phyloP scores from a whole-genome alignment of 2,888 invertebrate genomes.

The Rhogogaster chlorosoma region DNA sequence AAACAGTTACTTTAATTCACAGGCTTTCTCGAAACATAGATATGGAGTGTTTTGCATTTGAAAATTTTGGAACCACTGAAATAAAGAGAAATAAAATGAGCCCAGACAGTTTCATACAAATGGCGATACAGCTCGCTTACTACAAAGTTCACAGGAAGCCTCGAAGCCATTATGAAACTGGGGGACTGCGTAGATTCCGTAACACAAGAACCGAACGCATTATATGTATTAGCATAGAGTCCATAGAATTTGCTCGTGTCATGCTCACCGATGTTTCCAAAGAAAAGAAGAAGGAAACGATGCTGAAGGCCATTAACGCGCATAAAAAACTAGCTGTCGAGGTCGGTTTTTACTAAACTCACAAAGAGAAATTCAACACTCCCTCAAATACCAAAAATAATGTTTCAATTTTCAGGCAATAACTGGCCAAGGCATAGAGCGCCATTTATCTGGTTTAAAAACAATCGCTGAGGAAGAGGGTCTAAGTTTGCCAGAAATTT shows the following conservation, averaged over 20 bases:
- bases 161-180: constrained; percentile 95
- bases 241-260: constrained; percentile 87
- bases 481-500: constrained; percentile 87
- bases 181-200: constrained; percentile 90
- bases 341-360: constrained; percentile 76
- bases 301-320: constrained; percentile 86
- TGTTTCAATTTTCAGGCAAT: constrained; percentile 81
- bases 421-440: constrained; percentile 93
- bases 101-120: constrained; percentile 97
- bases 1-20: neutral
- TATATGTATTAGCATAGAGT: constrained; percentile 92
- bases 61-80: constrained; percentile 91
- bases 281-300: constrained; percentile 80
- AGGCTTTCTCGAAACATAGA: constrained; percentile 82
- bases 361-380: neutral
- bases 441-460: constrained; percentile 94
- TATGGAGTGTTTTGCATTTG: constrained; percentile 89
- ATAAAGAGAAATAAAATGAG: constrained; percentile 93
- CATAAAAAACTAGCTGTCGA: constrained; percentile 91
- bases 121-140: constrained; percentile 95
- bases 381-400: neutral
- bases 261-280: constrained; percentile 82
- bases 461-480: constrained; percentile 89
- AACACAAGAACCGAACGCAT: constrained; percentile 97
- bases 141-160: constrained; percentile 87